Evolutionary conservation across 2,888 invertebrate genomes (phyloP), one percentile per base, ranked within the genome.

Genomic region (Formica aserva): DNA sequence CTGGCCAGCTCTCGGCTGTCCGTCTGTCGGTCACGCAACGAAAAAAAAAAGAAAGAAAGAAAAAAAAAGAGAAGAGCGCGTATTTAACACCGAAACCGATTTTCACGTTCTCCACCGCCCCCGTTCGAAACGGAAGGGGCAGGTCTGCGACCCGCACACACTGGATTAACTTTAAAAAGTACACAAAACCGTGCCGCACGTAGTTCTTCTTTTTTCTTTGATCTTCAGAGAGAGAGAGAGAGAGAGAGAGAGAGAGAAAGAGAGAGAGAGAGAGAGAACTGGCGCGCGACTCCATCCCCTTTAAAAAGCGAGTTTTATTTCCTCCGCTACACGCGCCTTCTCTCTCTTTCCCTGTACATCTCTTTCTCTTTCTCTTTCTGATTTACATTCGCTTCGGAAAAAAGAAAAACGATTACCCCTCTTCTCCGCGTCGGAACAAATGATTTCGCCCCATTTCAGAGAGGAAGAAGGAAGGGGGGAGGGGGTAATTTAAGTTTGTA

Each of bases 291-390:
- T 48, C 78, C 48, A 83, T 85, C 83, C 83, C 75, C 85, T 85
- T 85, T 85, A 85, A 85, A 85, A 85, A 74, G 57, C 45, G 80
- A 65, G 63, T 85, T 85, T 85, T 85, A 85, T 85, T 83, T 69
- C 41, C 71, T 22, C 69, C 69, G 69, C 67, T 63, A 57, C 75
- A 57, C 29, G 66, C 55, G 38, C 35, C 26, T 32, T 48, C 18
- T 62, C 48, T 48, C 60, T 22, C 5, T 45, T 15, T 26, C 62
- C 41, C 4, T 45, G 13, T 29, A 18, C 26, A 26, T 48, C 60
- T 22, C 5, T 60, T 4, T 45, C 32, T 62, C 35, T 32, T 22
- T 65, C 65, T 65, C 13, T 48, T 60, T 82, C 62, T 75, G 82
- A 84, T 84, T 82, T 82, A 69, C 63, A 60, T 82, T 84, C 48